Conservation (phyloP, 2,888 invertebrate genomes). For the Ischnura elegans region DNA sequence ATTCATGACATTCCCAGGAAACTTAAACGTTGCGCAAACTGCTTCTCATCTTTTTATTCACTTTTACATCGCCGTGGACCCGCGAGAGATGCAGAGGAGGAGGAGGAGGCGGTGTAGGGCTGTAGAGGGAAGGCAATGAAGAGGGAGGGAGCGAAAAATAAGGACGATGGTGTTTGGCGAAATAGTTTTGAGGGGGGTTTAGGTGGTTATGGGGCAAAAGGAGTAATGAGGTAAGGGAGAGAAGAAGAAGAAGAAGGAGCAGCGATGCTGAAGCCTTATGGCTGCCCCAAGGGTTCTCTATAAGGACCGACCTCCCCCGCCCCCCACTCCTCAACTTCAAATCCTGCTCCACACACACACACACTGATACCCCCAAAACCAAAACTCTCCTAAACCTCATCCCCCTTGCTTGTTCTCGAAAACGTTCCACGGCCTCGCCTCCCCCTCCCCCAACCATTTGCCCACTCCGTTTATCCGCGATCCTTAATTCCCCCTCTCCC, state of each 20-base stretch:
- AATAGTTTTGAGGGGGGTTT: not conserved
- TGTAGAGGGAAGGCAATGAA: not conserved
- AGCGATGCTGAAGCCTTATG: slow-evolving; percentile 27
- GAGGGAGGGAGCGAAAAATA: slow-evolving; percentile 47
- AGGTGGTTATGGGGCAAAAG: not conserved
- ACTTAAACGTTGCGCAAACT: slow-evolving; percentile 60
- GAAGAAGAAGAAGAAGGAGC: not conserved
- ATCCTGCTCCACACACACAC: slow-evolving; percentile 13
- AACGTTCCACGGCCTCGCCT: slow-evolving; percentile 11
- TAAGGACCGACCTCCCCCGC: slow-evolving; percentile 27
- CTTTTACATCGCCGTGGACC: slow-evolving; percentile 7
- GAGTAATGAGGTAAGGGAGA: not conserved
- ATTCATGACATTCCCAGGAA: slow-evolving; percentile 64
- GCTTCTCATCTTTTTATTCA: slow-evolving; percentile 60
- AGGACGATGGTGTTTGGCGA: not conserved
- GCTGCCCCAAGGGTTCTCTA: slow-evolving; percentile 59
- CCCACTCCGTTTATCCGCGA: slow-evolving; percentile 43
- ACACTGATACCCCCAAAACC: not conserved
- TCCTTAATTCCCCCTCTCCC: slow-evolving; percentile 53
- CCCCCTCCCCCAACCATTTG: not conserved
- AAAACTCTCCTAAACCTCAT: not conserved
- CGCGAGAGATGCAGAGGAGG: not conserved
- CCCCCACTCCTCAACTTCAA: slow-evolving; percentile 3
- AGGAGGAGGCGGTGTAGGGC: not conserved
- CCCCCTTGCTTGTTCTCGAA: slow-evolving; percentile 20